phyloP scores from a whole-genome alignment of 2,113 vertebrate species.

The Heterochromis multidens region DNA sequence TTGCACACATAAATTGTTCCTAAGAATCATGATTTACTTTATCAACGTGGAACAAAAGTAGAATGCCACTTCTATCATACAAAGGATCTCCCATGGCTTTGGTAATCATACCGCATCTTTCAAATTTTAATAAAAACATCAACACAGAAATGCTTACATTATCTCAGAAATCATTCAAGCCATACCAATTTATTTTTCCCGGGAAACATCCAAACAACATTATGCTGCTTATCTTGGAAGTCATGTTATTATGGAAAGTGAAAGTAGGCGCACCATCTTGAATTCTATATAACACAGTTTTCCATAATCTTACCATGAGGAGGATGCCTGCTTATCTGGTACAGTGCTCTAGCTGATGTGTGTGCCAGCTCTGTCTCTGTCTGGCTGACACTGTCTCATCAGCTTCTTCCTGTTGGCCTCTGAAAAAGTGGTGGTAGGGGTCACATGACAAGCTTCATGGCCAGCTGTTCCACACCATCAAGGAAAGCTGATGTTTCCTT shows the following conservation, averaged over 20 bases:
- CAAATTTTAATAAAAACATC: not conserved
- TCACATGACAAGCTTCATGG: conserved; percentile 23
- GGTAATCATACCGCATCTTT: not conserved
- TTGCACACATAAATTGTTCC: not conserved
- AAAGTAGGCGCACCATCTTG: not conserved
- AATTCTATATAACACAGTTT: conserved; percentile 4
- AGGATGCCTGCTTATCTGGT: not conserved
- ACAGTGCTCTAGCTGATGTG: not conserved
- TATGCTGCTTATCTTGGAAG: conserved; percentile 3
- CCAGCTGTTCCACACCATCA: conserved; percentile 22
- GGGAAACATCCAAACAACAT: not conserved
- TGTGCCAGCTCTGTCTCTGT: not conserved
- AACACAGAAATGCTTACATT: not conserved
- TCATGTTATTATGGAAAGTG: not conserved
- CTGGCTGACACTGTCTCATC: conserved; percentile 17
- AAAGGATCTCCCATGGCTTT: not conserved
- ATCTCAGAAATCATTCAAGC: not conserved
- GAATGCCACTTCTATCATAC: not conserved
- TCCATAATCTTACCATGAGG: not conserved
- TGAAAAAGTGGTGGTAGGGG: not conserved
- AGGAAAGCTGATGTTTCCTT: conserved; percentile 39
- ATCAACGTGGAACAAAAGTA: not conserved
- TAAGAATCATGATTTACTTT: not conserved
- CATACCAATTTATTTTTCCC: not conserved
- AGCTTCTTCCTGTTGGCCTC: conserved; percentile 41